These are phyloP conservation scores for Drosophila trapezifrons DNA, from an alignment of 1,140 invertebrate species.

Conservation along the genomic window DNA sequence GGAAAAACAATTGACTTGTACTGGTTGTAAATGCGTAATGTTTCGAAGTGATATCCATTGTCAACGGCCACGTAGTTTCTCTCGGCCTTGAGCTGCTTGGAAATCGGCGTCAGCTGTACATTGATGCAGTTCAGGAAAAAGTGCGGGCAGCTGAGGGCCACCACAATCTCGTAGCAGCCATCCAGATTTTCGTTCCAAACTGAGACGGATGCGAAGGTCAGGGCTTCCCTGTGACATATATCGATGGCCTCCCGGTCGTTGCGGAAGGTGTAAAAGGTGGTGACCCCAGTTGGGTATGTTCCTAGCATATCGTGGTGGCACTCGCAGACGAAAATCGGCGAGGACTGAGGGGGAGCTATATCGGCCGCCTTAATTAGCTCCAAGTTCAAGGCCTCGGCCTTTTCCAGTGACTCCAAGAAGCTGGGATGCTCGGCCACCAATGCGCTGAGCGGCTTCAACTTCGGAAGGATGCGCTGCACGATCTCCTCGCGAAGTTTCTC, in stretches of 20 bases:
- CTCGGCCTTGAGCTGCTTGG: neutral
- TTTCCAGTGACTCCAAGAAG: constrained; percentile 11
- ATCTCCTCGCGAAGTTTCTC: constrained; percentile 46
- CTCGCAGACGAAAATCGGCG: constrained; percentile 54
- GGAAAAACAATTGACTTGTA: constrained; percentile 68
- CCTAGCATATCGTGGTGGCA: constrained; percentile 43
- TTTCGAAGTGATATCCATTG: constrained; percentile 68
- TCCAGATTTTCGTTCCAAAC: constrained; percentile 68
- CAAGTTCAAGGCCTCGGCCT: constrained; percentile 12
- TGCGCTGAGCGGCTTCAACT: constrained; percentile 22
- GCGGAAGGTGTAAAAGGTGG: constrained; percentile 57
- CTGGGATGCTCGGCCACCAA: constrained; percentile 5
- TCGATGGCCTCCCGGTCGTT: constrained; percentile 46
- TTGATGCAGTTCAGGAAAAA: constrained; percentile 67
- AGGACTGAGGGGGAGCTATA: neutral
- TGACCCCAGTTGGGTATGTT: constrained; percentile 32
- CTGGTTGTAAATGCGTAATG: constrained; percentile 29
- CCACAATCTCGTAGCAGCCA: constrained; percentile 62
- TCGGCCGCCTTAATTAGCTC: constrained; percentile 27
- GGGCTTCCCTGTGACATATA: constrained; percentile 37
- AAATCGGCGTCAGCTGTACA: constrained; percentile 36
- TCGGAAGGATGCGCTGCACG: constrained; percentile 20
- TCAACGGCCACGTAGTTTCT: constrained; percentile 15
- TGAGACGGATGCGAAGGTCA: constrained; percentile 25
- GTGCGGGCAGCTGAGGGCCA: constrained; percentile 19